Percentiles rank a stretch among this genome's conserved stretches.
phyloP scores from a whole-genome alignment of 2,113 vertebrate species.

The Uropsilus gracilis region DNA sequence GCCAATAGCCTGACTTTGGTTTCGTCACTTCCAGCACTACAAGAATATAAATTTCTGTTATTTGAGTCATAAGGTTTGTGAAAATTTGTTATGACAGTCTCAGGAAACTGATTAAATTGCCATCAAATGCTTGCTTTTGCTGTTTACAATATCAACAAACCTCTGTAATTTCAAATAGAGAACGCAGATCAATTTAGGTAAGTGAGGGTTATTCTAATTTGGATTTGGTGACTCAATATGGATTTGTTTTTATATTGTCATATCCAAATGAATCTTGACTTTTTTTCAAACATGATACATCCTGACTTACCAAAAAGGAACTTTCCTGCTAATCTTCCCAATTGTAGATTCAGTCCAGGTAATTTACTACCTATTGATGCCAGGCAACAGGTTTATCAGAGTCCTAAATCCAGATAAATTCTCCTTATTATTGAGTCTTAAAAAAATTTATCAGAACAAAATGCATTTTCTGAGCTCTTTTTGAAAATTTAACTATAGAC shows the following conservation, averaged over 20 bases:
- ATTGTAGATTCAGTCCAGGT: slow-evolving; percentile 13
- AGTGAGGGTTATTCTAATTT: neutral
- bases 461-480: neutral
- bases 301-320: neutral
- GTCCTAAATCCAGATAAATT: slow-evolving; percentile 51
- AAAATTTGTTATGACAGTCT: neutral
- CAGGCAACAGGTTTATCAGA: neutral
- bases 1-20: neutral
- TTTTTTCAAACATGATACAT: neutral
- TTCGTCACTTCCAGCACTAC: neutral
- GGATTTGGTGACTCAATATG: neutral
- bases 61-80: neutral
- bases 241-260: neutral
- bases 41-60: neutral
- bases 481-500: neutral
- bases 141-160: neutral
- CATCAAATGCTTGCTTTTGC: neutral
- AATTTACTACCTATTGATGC: slow-evolving; percentile 40
- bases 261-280: neutral
- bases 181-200: neutral
- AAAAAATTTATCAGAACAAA: neutral
- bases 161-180: neutral
- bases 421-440: neutral
- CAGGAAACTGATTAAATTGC: neutral
- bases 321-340: neutral